These are phyloP conservation scores for Emberiza fucata DNA, from an alignment of 2,113 vertebrate genomes.

Conservation along the genomic window DNA sequence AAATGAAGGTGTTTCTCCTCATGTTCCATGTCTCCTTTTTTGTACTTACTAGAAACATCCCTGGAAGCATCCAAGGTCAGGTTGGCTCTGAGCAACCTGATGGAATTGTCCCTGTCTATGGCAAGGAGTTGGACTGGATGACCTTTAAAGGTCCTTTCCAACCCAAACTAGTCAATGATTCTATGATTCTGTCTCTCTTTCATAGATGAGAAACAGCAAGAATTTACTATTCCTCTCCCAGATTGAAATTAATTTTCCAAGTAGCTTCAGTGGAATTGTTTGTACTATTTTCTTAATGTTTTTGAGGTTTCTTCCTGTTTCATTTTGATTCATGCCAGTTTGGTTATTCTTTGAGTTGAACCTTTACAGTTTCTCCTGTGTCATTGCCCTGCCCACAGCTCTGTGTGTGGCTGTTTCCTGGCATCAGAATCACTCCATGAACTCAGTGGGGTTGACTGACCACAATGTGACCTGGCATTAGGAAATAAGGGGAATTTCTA, in stretches of 20 bases:
- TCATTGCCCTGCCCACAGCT: neutral
- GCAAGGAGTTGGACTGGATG: neutral
- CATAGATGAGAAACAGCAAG: neutral
- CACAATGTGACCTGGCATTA: neutral
- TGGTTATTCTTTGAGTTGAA: neutral
- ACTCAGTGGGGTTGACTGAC: neutral
- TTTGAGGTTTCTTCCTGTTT: neutral
- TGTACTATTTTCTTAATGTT: neutral
- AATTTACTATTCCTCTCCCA: neutral
- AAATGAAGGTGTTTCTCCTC: neutral
- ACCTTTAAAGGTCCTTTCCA: neutral
- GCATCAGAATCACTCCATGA: neutral
- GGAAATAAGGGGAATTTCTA: neutral
- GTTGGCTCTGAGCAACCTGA: neutral
- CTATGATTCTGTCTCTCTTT: neutral
- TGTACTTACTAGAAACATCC: neutral
- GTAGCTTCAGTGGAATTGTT: neutral
- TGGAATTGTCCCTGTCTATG: fast-evolving
- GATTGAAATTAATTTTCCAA: neutral
- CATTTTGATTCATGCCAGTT: neutral
- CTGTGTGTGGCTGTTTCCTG: neutral
- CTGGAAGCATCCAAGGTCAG: neutral
- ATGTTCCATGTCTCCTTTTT: neutral
- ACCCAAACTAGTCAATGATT: neutral
- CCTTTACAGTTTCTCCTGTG: neutral